Evolutionary conservation across 2,113 vertebrate species (phyloP).

Genomic region (Cephalopholis sonnerati): DNA sequence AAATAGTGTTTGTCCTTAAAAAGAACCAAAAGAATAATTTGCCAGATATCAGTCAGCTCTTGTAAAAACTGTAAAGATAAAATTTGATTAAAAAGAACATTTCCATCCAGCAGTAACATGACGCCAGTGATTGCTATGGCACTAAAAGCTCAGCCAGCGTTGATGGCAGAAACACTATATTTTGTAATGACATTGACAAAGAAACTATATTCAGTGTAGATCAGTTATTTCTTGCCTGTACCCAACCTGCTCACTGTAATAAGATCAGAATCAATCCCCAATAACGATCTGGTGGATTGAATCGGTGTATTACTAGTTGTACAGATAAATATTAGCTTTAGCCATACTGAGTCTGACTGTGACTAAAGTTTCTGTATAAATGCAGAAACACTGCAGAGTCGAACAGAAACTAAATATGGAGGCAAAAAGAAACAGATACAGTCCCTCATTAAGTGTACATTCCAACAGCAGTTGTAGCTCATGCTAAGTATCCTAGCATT

Average conservation of each 20-base stretch:
- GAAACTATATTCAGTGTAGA: background rate
- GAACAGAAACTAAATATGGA: background rate
- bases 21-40: background rate
- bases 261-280: background rate
- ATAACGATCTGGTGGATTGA: background rate
- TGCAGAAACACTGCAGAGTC: conserved; percentile 9
- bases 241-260: background rate
- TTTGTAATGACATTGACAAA: background rate
- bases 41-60: background rate
- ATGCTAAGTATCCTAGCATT: conserved; percentile 33
- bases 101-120: background rate
- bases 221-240: background rate
- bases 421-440: conserved; percentile 17
- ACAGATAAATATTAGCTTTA: too few relatives aligned
- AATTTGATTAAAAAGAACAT: too few relatives aligned
- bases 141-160: background rate
- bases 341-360: background rate
- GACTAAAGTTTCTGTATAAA: background rate
- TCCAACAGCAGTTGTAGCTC: conserved; percentile 7
- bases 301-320: background rate
- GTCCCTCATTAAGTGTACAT: conserved; percentile 44
- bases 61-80: too few relatives aligned
- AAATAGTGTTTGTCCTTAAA: background rate
- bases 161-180: background rate
- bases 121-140: background rate